Conservation (phyloP, 2,888 invertebrate species). For the Agrochola macilenta region DNA sequence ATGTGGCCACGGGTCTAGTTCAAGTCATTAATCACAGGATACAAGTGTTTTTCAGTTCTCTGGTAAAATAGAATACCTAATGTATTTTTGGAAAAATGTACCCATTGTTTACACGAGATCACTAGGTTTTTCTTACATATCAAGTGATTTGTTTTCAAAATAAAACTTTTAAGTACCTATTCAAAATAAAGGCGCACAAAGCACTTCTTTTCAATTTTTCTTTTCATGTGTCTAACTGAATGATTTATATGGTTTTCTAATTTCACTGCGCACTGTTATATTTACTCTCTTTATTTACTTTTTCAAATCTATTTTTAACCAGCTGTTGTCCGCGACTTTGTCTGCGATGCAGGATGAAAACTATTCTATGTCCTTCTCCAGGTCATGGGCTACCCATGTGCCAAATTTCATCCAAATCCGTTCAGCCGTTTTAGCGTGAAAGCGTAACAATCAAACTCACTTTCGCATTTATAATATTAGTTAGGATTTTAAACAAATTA, state of each 20-base stretch:
- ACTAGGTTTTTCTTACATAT: constrained; percentile 1
- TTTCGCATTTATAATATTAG: too few relatives aligned
- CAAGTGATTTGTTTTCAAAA: neutral
- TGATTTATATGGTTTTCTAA: neutral
- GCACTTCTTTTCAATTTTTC: constrained; percentile 6
- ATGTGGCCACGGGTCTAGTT: constrained; percentile 30
- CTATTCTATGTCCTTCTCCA: too few relatives aligned
- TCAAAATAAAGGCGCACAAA: neutral
- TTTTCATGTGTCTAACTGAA: neutral
- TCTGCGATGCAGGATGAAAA: too few relatives aligned
- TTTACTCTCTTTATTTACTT: too few relatives aligned
- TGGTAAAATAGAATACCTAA: constrained; percentile 29
- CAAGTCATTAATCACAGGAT: constrained; percentile 44
- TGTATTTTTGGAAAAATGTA: constrained; percentile 9
- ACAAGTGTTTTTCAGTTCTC: constrained; percentile 36
- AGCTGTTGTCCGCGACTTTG: too few relatives aligned
- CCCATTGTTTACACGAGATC: constrained; percentile 22
- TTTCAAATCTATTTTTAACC: neutral
- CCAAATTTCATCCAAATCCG: too few relatives aligned
- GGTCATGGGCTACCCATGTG: too few relatives aligned
- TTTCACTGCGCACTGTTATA: neutral
- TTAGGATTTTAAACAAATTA: neutral
- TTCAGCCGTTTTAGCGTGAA: too few relatives aligned
- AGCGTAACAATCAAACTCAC: too few relatives aligned
- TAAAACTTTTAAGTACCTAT: neutral